These are phyloP conservation scores for Hydrotaea cyrtoneurina DNA, from an alignment of 2,888 invertebrate species.

Conservation along the genomic window DNA sequence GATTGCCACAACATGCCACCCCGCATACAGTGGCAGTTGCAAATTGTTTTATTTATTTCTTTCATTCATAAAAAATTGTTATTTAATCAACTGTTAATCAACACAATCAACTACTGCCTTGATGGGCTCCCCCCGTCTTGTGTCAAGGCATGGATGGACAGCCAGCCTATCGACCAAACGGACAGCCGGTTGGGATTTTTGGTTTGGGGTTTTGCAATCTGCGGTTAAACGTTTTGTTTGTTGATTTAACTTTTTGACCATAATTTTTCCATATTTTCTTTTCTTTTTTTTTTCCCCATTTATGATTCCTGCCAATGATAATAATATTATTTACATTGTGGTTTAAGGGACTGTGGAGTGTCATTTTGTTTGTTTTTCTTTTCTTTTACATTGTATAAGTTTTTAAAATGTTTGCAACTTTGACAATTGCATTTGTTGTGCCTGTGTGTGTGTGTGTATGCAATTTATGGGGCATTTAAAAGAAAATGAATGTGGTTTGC, in stretches of 20 bases:
- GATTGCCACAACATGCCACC: not conserved
- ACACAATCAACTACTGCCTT: slow-evolving; percentile 24
- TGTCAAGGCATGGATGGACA: not conserved
- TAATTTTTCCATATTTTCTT: not conserved
- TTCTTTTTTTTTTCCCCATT: not conserved
- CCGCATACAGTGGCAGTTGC: not conserved
- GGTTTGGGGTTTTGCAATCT: slow-evolving; percentile 3
- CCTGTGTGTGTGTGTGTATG: too few species aligned
- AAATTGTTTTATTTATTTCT: not conserved
- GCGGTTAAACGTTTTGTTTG: not conserved
- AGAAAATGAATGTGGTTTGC: too few species aligned
- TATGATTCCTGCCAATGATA: not conserved
- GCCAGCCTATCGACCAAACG: too few species aligned
- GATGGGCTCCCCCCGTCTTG: not conserved
- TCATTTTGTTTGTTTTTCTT: not conserved
- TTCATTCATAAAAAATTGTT: not conserved
- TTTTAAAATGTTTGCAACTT: too few species aligned
- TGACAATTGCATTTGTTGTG: too few species aligned
- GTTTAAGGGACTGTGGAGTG: not conserved
- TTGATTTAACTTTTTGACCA: slow-evolving; percentile 11
- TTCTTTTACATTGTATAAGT: not conserved
- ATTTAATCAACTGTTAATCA: slow-evolving; percentile 54
- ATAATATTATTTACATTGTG: not conserved
- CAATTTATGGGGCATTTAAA: too few species aligned
- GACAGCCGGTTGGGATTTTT: not conserved